Evolutionary conservation across 2,888 invertebrate species (phyloP).

Genomic region (Gibbula magus): DNA sequence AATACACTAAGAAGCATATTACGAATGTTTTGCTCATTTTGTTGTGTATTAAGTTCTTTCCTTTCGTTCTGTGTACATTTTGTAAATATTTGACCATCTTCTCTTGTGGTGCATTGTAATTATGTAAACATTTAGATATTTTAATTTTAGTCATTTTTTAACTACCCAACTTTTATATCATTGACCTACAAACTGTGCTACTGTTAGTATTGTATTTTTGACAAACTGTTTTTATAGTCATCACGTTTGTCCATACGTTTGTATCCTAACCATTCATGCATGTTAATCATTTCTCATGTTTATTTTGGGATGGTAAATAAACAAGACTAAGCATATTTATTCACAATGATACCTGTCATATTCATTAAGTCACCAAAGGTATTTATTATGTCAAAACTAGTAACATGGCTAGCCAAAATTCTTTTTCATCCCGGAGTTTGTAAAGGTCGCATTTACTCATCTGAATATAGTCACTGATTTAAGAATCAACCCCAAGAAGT

Average conservation of each 20-base stretch:
- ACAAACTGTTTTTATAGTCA: neutral
- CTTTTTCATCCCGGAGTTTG: no score
- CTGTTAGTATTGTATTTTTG: neutral
- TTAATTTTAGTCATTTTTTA: neutral
- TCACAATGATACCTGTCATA: no score
- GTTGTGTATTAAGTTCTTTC: neutral
- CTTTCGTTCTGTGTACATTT: neutral
- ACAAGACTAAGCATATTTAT: no score
- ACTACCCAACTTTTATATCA: conserved; percentile 13
- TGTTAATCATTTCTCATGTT: neutral
- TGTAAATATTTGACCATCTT: neutral
- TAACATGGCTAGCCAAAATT: no score
- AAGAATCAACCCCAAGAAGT: no score
- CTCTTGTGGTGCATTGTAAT: neutral
- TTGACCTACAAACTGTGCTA: neutral
- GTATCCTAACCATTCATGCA: neutral
- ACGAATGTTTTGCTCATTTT: neutral
- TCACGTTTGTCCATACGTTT: neutral
- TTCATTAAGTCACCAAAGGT: no score
- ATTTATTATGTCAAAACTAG: no score
- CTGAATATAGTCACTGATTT: no score
- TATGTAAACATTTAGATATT: neutral
- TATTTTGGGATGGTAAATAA: no score
- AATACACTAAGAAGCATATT: neutral
- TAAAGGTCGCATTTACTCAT: no score